Base-by-base conservation (phyloP, 2,797 vertebrate genomes). In the Salarias fasciatus region DNA sequence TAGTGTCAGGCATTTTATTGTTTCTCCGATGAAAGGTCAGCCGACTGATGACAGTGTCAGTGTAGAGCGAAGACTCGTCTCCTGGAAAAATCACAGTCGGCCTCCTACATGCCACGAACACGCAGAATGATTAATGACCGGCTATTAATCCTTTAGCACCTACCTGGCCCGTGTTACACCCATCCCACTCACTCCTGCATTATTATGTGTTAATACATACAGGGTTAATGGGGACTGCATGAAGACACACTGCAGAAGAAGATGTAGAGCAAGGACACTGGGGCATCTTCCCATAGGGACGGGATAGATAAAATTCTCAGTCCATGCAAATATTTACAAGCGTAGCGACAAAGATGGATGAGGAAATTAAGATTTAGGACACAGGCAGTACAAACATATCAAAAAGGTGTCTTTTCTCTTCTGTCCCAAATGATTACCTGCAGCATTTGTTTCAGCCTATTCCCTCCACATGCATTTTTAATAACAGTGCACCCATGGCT, bases 21-120 rank as follows among this genome's bases (percentile, higher is more conserved):
- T 83, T 75, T 76, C 63, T 60, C 57, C 30, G 53, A 9, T 51
- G 42, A 86, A 86, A 87, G 80, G 80, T 88, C 84, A 82, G 55
- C 47, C 8, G 6, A 61, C 51, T 36, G 71, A 83, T 73, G 66
- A 54, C 74, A 62, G 69, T 36, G 72, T 43, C 12, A 30, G 52
- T 11, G 59, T 37, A 11, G 40, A 56, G 77, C 71, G 3, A 49
- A 58, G 71, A 61, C 58, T 75, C 55, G 57, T 71, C 63, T 59
- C 43, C 4, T 51, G 64, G 66, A 46, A 47, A n/a, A 69, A 57
- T 10, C n/a, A 53, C 56, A 36, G 37, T 40, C 37, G 30, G 30
- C 37, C 38, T 41, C 14, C 61, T 44, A 46, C 38, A 42, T 11
- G 24, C 50, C 18, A 24, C 24, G 18, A 18, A 18, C 31, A 28